Evolutionary conservation across 2,888 invertebrate species (phyloP).

Genomic region (Pardosa pseudoannulata): DNA sequence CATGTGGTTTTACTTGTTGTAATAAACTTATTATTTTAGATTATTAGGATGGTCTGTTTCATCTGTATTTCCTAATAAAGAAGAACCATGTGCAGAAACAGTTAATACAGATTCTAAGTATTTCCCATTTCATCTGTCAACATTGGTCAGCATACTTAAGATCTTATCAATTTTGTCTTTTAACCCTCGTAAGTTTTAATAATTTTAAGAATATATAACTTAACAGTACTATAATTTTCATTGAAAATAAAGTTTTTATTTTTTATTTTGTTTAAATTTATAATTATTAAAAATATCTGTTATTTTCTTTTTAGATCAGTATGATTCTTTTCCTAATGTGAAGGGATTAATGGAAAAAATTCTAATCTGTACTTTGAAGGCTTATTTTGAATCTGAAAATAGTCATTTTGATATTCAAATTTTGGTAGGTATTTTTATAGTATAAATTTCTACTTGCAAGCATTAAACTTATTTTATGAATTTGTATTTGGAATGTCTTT

Average conservation of each 20-base stretch:
- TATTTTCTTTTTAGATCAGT: slow-evolving; percentile 29
- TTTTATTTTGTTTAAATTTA: too few relatives aligned
- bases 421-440: slow-evolving; percentile 48
- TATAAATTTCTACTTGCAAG: too few relatives aligned
- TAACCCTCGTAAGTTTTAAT: slow-evolving; percentile 34
- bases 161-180: slow-evolving; percentile 53
- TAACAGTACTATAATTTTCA: too few relatives aligned
- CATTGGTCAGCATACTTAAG: slow-evolving; percentile 58
- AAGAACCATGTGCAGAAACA: too few relatives aligned
- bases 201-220: not conserved
- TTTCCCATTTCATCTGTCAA: slow-evolving; percentile 37
- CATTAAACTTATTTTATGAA: too few relatives aligned
- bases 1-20: too few relatives aligned
- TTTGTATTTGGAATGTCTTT: too few relatives aligned
- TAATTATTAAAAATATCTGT: not conserved
- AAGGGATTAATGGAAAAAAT: slow-evolving; percentile 61
- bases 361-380: slow-evolving; percentile 52
- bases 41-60: slow-evolving; percentile 44
- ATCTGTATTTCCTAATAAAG: slow-evolving; percentile 36
- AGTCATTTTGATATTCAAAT: slow-evolving; percentile 56
- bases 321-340: slow-evolving; percentile 50
- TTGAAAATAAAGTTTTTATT: too few relatives aligned
- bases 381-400: slow-evolving; percentile 47
- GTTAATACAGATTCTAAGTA: not conserved
- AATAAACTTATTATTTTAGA: too few relatives aligned